Conservation (phyloP, 1,140 invertebrate species). For the Cydia amplana region DNA sequence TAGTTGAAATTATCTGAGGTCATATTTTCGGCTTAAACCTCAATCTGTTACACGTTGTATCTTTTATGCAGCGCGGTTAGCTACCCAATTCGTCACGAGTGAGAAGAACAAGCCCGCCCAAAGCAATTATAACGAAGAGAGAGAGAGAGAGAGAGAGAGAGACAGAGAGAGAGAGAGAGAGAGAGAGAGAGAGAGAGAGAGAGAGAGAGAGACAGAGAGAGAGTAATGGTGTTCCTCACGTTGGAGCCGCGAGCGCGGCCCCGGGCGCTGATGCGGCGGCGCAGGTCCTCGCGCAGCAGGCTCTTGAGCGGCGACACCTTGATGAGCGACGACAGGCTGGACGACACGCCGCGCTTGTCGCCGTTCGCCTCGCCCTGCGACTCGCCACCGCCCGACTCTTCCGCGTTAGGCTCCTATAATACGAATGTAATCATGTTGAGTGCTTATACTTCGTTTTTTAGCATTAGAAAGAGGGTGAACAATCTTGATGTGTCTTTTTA, state of each 20-base stretch:
- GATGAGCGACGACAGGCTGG: constrained; percentile 83
- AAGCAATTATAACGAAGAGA: too few species aligned
- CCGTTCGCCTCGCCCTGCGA: constrained; percentile 53
- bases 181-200: too few species aligned
- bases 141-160: too few species aligned
- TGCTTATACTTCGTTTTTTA: too few species aligned
- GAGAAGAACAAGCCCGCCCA: too few species aligned
- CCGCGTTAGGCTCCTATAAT: constrained; percentile 69
- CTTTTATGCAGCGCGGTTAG: too few species aligned
- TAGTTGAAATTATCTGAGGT: too few species aligned
- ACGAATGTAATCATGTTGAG: neutral
- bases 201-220: neutral
- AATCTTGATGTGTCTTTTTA: too few species aligned
- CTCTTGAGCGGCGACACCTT: constrained; percentile 92
- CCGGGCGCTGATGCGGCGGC: constrained; percentile 85
- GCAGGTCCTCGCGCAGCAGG: constrained; percentile 88
- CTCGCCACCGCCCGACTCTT: constrained; percentile 59
- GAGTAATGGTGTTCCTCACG: constrained; percentile 49
- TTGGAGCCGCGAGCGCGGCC: constrained; percentile 72
- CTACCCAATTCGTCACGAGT: too few species aligned
- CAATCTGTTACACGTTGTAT: too few species aligned
- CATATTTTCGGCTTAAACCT: too few species aligned
- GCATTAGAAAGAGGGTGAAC: too few species aligned
- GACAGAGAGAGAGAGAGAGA: neutral
- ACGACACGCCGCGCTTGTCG: constrained; percentile 81